Base-by-base conservation (phyloP, 2,888 invertebrate species). In the Eilema sororculum region DNA sequence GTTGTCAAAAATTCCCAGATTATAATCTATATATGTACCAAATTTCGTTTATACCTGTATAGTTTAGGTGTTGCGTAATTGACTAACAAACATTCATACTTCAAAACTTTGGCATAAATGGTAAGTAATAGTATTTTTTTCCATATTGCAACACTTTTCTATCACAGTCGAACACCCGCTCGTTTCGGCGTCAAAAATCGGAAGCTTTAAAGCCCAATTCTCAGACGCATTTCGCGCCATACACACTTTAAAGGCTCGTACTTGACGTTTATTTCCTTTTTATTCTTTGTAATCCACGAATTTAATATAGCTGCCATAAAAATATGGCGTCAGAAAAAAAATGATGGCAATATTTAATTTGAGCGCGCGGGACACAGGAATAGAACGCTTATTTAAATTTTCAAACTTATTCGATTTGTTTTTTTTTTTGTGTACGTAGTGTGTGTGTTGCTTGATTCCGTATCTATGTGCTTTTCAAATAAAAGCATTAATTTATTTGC, bases 271-370 rank as follows among this genome's bases (percentile, higher is more conserved):
- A 91, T 92, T 88, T 87, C 86, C 84, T 83, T 90, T 91, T 91
- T 91, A 90, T 91, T 90, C 89, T 91, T 90, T 89, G 90, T 90
- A 90, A 92, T 91, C 90, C 88, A 86, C 90, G 89, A 89, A 91
- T 91, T 91, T 92, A 90, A 92, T 91, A 92, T 90, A 82, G 88
- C 88, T 79, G 85, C 84, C 89, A 87, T 89, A 91, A 92, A 92
- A 91, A 91, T 89, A 88, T 87, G 84, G 83, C 87, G 82, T 81
- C 82, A 74, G 82, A 86, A 87, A 88, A 87, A 89, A 87, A 89
- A 87, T 87, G 77, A 87, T 84, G 80, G 76, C 80, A 79, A 80
- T 84, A 84, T 90, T 91, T 90, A 89, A 90, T 91, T 91, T 89
- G 84, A 86, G 80, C 79, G 86, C 83, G 82, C 71, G 83, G 65